A percentile compares a stretch with the other conserved stretches of the same genome.
These are phyloP conservation scores for Squalus acanthias DNA, from an alignment of 2,797 vertebrate genomes.

Conservation along the genomic window DNA sequence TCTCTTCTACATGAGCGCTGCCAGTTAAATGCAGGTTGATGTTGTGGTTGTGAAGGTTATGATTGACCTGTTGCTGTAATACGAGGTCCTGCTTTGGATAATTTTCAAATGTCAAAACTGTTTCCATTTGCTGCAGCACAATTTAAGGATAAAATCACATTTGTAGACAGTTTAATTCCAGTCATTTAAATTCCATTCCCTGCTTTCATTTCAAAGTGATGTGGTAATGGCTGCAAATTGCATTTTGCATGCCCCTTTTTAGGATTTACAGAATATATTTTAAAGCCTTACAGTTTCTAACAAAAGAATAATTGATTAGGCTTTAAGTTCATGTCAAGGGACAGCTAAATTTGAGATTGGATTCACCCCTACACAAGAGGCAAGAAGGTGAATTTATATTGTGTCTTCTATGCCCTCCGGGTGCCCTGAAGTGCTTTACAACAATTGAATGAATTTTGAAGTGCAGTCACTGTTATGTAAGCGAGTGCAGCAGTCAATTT, in stretches of 20 bases:
- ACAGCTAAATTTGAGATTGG: background rate
- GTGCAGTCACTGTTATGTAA: background rate
- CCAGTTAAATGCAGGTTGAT: background rate
- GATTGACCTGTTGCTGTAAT: background rate
- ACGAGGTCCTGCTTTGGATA: background rate
- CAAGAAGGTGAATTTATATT: background rate
- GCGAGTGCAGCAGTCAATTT: too few species aligned
- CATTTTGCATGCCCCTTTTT: background rate
- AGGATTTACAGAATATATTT: background rate
- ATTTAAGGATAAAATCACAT: conserved; percentile 13
- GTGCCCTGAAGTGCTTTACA: background rate
- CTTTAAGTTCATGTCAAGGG: background rate
- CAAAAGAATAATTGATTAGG: background rate
- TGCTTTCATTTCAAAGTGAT: background rate
- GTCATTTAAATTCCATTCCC: conserved; percentile 9
- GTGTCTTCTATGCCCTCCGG: background rate
- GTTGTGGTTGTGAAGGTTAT: background rate
- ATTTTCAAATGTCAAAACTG: background rate
- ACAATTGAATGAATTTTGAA: background rate
- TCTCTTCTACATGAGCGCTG: background rate
- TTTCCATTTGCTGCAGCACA: background rate
- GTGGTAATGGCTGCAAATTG: background rate
- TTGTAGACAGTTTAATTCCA: conserved; percentile 6
- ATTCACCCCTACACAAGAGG: background rate
- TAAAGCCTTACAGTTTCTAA: background rate